Evolutionary conservation across 2,113 vertebrate genomes (phyloP), one percentile per base, ranked within the genome.

Genomic region (Oreochromis spilurus): DNA sequence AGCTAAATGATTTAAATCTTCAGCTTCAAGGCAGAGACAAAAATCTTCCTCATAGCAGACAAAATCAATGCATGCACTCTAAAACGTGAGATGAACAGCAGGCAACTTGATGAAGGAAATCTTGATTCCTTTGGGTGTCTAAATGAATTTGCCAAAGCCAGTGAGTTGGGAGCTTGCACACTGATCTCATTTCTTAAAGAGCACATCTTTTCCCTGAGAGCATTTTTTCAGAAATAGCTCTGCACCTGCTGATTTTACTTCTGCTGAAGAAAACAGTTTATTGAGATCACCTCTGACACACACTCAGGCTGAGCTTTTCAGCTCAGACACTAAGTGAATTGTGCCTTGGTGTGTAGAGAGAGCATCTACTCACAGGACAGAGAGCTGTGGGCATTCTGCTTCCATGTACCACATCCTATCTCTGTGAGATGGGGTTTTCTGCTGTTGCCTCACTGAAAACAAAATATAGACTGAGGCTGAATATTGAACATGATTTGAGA

Each of bases 1-100:
- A 89, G 65, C 84, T 84, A 13, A 79, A 82, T 60, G 79, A 91
- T 54, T 24, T 79, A 34, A 90, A 86, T 82, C 45, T 89, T 16
- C 70, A 57, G 9, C 19, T 79, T 45, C 38, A 87, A n/a, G 38
- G 81, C 43, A 82, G 29, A 52, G 21, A 87, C 24, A 87, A 81
- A 9, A 29, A 84, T 72, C 78, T 89, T 14, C 80, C 79, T 34
- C n/a, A 85, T 88, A 7, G 43, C 75, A 85, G 29, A 87, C 19
- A 79, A 88, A 57, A 92, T 90, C 92, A 53, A 2, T 54, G n/a
- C 31, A 31, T 31, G 31, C 79, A 79, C n/a, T 10, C 36, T n/a
- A 82, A 92, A 92, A 62, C 79, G 89, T 11, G 50, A 80, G 40
- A 79, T 87, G 55, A 91, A 81, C 83, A 38, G 24, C 53, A 65